Conservation (phyloP, 2,888 invertebrate species). For the Perizoma affinitatum region DNA sequence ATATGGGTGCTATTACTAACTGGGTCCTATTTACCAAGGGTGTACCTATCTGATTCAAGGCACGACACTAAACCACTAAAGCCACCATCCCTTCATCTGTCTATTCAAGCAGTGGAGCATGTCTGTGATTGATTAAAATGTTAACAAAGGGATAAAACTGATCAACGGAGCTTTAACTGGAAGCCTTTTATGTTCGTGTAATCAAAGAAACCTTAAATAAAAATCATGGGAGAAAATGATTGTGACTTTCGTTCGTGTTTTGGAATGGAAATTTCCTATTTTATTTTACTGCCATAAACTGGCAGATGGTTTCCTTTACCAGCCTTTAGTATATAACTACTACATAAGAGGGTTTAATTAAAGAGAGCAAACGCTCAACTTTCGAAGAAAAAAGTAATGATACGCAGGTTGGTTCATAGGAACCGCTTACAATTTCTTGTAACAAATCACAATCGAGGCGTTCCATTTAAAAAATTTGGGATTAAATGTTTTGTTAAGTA, state of each 20-base stretch:
- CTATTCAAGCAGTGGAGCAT: slow-evolving; percentile 47
- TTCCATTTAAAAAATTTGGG: too few species aligned
- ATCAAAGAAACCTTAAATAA: slow-evolving; percentile 76
- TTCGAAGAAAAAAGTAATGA: too few species aligned
- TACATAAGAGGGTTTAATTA: too few species aligned
- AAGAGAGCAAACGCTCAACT: too few species aligned
- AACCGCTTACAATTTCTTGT: too few species aligned
- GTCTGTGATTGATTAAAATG: slow-evolving; percentile 81
- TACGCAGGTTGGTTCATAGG: too few species aligned
- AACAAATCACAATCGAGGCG: too few species aligned
- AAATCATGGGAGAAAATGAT: slow-evolving; percentile 69
- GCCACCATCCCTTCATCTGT: slow-evolving; percentile 28
- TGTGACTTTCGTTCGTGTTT: slow-evolving; percentile 42
- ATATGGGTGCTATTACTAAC: too few species aligned
- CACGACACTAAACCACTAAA: slow-evolving; percentile 4
- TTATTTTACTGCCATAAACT: slow-evolving; percentile 1
- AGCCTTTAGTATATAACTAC: too few species aligned
- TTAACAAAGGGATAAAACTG: slow-evolving; percentile 81
- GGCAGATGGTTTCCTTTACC: slow-evolving; percentile 1
- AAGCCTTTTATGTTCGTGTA: slow-evolving; percentile 79
- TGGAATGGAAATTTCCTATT: slow-evolving; percentile 11
- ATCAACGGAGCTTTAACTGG: slow-evolving; percentile 74
- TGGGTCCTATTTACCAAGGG: too few species aligned
- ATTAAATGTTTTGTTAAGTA: not conserved
- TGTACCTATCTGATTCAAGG: too few species aligned